These are phyloP conservation scores for Drosophila pandora DNA, from an alignment of 1,140 invertebrate species.

Conservation along the genomic window DNA sequence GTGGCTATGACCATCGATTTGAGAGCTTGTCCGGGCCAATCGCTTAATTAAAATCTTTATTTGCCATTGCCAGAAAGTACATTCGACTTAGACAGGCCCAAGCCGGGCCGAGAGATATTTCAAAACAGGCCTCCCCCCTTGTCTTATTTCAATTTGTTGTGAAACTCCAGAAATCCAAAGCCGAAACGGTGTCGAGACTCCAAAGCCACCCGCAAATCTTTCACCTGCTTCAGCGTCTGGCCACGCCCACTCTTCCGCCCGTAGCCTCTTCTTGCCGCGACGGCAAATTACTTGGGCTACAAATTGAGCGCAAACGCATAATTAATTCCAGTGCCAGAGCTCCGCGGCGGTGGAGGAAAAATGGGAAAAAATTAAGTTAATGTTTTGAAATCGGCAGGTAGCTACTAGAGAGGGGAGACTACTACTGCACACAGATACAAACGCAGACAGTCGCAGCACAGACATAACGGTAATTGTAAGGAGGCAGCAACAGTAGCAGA, in stretches of 20 bases:
- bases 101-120: slow-evolving; percentile 24
- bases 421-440: slow-evolving; percentile 6
- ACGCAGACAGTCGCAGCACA: slow-evolving; percentile 25
- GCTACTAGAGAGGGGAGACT: slow-evolving; percentile 7
- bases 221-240: slow-evolving; percentile 54
- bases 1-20: slow-evolving; percentile 51
- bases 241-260: slow-evolving; percentile 24
- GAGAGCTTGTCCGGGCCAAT: slow-evolving; percentile 46
- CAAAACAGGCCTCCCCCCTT: slow-evolving; percentile 32
- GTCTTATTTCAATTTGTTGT: slow-evolving; percentile 58
- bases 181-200: slow-evolving; percentile 8
- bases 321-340: slow-evolving; percentile 68
- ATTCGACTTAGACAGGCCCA: background rate
- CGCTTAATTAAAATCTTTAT: slow-evolving; percentile 79
- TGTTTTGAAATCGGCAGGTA: slow-evolving; percentile 74
- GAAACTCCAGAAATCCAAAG: slow-evolving; percentile 45
- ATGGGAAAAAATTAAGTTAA: slow-evolving; percentile 76
- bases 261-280: background rate
- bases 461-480: slow-evolving; percentile 62
- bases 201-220: slow-evolving; percentile 70
- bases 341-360: slow-evolving; percentile 22
- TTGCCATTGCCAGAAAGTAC: slow-evolving; percentile 27
- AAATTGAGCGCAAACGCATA: slow-evolving; percentile 81
- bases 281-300: slow-evolving; percentile 69
- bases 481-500: slow-evolving; percentile 26